phyloP scores from a whole-genome alignment of 2,113 vertebrate genomes.

The Pipra filicauda region DNA sequence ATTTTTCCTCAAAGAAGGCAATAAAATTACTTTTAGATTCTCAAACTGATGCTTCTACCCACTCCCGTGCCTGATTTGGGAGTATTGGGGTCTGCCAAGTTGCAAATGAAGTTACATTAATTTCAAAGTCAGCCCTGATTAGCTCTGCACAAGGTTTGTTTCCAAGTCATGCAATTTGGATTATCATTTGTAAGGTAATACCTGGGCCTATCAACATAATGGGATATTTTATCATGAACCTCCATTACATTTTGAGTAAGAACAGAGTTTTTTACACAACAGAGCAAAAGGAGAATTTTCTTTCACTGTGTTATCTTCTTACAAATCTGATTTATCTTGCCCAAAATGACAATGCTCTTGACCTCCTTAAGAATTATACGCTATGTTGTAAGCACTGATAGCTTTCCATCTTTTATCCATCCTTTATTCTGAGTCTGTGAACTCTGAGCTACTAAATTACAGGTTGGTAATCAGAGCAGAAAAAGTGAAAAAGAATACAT shows the following conservation, averaged over 20 bases:
- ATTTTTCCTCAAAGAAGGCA: neutral
- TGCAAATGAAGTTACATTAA: neutral
- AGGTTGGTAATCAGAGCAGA: neutral
- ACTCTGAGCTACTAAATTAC: neutral
- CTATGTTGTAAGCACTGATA: neutral
- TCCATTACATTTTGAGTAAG: neutral
- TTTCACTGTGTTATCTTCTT: neutral
- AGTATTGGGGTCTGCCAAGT: neutral
- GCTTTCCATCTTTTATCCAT: neutral
- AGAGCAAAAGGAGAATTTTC: neutral
- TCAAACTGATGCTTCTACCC: neutral
- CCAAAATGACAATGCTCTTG: neutral
- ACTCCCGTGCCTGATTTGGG: neutral
- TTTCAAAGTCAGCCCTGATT: neutral
- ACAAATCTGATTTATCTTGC: neutral
- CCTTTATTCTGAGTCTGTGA: neutral
- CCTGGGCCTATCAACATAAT: fast-evolving
- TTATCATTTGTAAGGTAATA: neutral
- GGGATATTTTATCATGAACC: neutral
- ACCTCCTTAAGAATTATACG: neutral
- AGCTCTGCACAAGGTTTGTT: neutral
- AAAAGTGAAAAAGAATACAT: neutral
- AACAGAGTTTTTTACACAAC: neutral
- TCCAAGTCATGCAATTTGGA: neutral
- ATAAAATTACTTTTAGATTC: neutral